Percentiles rank a stretch among this genome's conserved stretches.
Evolutionary conservation across 2,888 invertebrate species (phyloP).

Genomic region (Aquatica leii): DNA sequence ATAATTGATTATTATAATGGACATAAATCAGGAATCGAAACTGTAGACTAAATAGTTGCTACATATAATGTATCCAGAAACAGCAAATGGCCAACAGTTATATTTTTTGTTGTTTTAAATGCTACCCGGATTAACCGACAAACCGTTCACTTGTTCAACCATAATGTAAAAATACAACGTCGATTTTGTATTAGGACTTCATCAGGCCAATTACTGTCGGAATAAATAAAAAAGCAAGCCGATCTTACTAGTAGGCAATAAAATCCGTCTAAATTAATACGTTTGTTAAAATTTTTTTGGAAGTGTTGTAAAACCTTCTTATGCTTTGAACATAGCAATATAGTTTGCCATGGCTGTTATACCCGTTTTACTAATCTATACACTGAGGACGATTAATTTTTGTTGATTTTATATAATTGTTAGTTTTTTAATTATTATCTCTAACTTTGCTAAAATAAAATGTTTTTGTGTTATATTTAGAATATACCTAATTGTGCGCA

Average conservation of each 20-base stretch:
- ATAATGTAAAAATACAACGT: background rate
- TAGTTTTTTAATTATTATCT: background rate
- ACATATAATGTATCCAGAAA: background rate
- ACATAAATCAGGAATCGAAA: no score
- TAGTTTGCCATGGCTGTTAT: background rate
- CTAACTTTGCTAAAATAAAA: background rate
- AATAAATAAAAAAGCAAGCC: background rate
- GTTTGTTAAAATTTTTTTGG: background rate
- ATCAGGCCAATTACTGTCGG: background rate
- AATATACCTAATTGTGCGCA: background rate
- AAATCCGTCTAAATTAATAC: background rate
- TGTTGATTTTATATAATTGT: background rate
- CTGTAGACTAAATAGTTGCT: no score
- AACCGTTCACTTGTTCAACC: background rate
- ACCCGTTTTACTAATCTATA: background rate
- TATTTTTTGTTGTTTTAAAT: background rate
- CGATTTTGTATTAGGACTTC: background rate
- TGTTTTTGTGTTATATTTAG: background rate
- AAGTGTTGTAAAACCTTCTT: background rate
- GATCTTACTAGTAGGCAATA: background rate
- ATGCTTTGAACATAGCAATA: background rate
- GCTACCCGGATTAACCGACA: background rate
- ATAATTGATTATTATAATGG: no score
- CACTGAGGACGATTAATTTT: background rate
- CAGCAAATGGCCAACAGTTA: background rate